Percentiles rank a stretch among this genome's conserved stretches.
Evolutionary conservation across 2,888 invertebrate genomes (phyloP).

Genomic region (Drosophila hamatofila): DNA sequence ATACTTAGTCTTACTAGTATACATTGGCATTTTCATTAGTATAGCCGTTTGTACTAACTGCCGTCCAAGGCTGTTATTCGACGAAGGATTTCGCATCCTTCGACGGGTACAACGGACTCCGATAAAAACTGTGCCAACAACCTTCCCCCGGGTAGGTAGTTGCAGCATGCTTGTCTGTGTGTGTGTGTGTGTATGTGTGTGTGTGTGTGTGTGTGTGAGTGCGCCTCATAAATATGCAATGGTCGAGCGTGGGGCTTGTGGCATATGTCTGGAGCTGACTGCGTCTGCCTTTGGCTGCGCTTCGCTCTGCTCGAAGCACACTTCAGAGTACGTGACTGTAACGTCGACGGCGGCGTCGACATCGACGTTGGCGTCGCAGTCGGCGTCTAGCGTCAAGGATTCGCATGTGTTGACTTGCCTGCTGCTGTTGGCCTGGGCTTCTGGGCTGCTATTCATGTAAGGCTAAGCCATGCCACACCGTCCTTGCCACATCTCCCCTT

Average conservation of each 20-base stretch:
- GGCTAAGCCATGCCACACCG: slow-evolving; percentile 43
- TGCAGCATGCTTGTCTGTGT: not conserved
- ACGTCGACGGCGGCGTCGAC: slow-evolving; percentile 21
- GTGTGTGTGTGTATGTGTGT: not conserved
- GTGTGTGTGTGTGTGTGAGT: not conserved
- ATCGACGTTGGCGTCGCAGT: slow-evolving; percentile 19
- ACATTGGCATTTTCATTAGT: not conserved
- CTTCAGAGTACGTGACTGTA: slow-evolving; percentile 71
- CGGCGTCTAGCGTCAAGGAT: slow-evolving; percentile 47
- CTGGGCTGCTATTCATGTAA: slow-evolving; percentile 52
- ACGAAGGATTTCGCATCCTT: slow-evolving; percentile 48
- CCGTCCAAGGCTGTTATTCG: slow-evolving; percentile 46
- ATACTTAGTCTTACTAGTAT: not conserved
- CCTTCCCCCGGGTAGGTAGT: slow-evolving; percentile 43
- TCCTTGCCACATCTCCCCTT: slow-evolving; percentile 11
- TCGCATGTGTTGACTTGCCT: slow-evolving; percentile 42
- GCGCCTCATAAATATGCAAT: slow-evolving; percentile 65
- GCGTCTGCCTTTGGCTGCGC: slow-evolving; percentile 4
- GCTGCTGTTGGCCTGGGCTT: slow-evolving; percentile 28
- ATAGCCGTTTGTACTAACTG: not conserved
- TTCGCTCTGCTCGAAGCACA: slow-evolving; percentile 49
- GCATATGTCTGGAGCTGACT: slow-evolving; percentile 35
- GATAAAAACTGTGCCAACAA: slow-evolving; percentile 66
- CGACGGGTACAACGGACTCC: slow-evolving; percentile 50
- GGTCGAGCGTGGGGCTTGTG: slow-evolving; percentile 10